Base-by-base conservation (phyloP, 2,113 vertebrate species). In the Indicator indicator region DNA sequence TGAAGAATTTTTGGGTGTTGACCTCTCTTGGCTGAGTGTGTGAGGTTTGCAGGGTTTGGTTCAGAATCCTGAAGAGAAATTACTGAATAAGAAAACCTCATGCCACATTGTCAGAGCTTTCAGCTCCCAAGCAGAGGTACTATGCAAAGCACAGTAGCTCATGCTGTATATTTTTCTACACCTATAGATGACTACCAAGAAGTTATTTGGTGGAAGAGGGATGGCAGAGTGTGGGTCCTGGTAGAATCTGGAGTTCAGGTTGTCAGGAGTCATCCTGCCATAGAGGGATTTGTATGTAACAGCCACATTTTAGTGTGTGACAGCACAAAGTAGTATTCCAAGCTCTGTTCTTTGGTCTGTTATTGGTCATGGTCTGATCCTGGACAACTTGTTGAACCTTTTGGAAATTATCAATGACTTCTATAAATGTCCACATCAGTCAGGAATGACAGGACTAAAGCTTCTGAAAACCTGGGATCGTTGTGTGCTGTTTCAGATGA, bases 11-110 rank as follows among this genome's bases (percentile, higher is more conserved):
- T 69, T 60, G 65, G 6, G 46, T 30, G 27, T 73, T 89, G n/a
- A 15, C 44, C 70, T 84, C 16, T 88, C 9, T 67, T 12, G 7
- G 32, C 36, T 0, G 0, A 38, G 28, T 16, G 4, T 0, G 0
- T 46, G 82, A 36, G 17, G 33, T 46, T 67, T 86, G 56, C 44
- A 46, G 33, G 36, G 42, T 55, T 86, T 90, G 36, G 30, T 78
- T 48, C 52, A 2, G 67, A 58, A 30, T 30, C 65, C 64, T 65
- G 77, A 12, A 71, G 64, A 86, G 62, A 54, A 89, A 16, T 82
- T 48, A 30, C 10, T 75, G 63, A 56, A 52, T 42, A 20, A 77
- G 54, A 13, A 13, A 55, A 24, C 3, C 0, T 28, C 8, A 0
- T 27, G 58, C 44, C 18, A 14, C 7, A 17, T 5, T 75, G 73